phyloP scores from a whole-genome alignment of 2,888 invertebrate genomes.

The Dryobotodes eremita region DNA sequence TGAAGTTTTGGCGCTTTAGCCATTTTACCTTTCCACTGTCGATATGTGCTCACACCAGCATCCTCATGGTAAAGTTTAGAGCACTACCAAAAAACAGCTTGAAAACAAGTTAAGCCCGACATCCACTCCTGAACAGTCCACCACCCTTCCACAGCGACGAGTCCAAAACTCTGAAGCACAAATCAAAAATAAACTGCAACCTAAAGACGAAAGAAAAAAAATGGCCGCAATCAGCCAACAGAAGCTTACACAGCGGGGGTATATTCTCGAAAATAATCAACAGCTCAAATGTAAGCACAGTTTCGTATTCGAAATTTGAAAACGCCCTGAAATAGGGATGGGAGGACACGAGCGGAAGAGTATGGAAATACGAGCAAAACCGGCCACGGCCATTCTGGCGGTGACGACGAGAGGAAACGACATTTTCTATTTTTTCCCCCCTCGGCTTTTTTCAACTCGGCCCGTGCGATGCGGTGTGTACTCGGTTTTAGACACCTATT shows the following conservation, averaged over 20 bases:
- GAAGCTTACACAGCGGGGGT: conserved; percentile 84
- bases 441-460: conserved; percentile 58
- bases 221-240: conserved; percentile 83
- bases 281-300: conserved; percentile 82
- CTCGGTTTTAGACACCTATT: conserved; percentile 65
- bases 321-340: conserved; percentile 80
- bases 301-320: conserved; percentile 76
- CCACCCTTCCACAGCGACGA: conserved; percentile 54
- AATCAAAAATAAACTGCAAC: conserved; percentile 69
- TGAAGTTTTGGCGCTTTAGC: no score
- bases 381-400: conserved; percentile 85
- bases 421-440: conserved; percentile 84
- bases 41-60: not conserved
- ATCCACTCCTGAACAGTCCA: conserved; percentile 52
- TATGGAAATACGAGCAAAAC: conserved; percentile 81
- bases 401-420: conserved; percentile 87
- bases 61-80: conserved; percentile 28
- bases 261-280: conserved; percentile 88
- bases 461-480: conserved; percentile 55
- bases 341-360: conserved; percentile 80
- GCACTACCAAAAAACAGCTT: conserved; percentile 63
- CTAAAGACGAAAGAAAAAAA: conserved; percentile 72
- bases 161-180: conserved; percentile 53
- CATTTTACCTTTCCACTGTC: no score
- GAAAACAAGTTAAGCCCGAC: conserved; percentile 45